phyloP scores from a whole-genome alignment of 1,140 invertebrate species.

The Gonioctena quinquepunctata region DNA sequence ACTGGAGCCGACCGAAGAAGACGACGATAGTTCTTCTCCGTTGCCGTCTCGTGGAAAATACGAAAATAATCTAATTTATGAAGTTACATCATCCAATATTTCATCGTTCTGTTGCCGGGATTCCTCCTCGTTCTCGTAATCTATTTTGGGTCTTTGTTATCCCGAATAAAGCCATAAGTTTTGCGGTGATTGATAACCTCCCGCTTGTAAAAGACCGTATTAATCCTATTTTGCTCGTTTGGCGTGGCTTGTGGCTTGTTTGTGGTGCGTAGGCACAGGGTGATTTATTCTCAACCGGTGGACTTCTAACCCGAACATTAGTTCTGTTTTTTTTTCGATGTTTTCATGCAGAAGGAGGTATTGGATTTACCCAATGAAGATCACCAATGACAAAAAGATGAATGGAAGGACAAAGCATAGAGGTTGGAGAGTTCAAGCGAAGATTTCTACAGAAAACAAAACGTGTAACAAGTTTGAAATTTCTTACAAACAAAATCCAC shows the following conservation, averaged over 20 bases:
- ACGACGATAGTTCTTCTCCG: neutral
- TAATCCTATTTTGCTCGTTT: constrained; percentile 9
- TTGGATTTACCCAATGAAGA: too few species aligned
- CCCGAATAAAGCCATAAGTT: constrained; percentile 30
- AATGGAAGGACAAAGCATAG: too few species aligned
- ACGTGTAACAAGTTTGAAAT: too few species aligned
- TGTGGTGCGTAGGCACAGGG: neutral
- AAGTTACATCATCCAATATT: constrained; percentile 31
- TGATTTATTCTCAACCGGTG: neutral
- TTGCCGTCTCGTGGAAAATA: constrained; percentile 20
- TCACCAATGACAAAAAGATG: too few species aligned
- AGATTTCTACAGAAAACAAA: too few species aligned
- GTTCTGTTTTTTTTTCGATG: too few species aligned
- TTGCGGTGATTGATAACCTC: constrained; percentile 18
- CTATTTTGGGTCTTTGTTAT: constrained; percentile 27
- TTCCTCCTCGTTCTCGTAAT: constrained; percentile 23
- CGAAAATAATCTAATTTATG: constrained; percentile 43
- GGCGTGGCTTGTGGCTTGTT: neutral
- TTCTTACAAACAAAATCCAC: too few species aligned
- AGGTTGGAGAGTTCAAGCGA: too few species aligned
- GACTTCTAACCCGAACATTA: too few species aligned
- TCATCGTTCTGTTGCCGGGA: constrained; percentile 27
- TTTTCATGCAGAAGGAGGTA: too few species aligned
- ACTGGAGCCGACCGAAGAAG: constrained; percentile 36
- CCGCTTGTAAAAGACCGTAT: constrained; percentile 11